These are phyloP conservation scores for Todus mexicanus DNA, from an alignment of 2,797 vertebrate species.

Conservation along the genomic window DNA sequence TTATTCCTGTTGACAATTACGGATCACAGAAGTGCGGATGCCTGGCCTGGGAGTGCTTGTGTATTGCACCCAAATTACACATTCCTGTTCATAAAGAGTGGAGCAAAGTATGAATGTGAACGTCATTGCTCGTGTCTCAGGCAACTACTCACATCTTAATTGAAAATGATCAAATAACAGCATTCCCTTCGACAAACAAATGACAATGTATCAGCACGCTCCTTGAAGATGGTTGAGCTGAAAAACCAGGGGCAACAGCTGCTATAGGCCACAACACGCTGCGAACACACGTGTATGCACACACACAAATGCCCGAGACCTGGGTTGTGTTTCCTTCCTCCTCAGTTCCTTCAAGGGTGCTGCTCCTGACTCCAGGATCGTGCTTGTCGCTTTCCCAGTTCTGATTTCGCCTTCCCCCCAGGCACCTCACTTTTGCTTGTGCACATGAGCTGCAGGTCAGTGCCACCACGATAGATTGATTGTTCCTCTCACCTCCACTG, in stretches of 20 bases:
- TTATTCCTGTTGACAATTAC: conserved; percentile 78
- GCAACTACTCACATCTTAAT: conserved; percentile 74
- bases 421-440: background rate
- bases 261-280: accelerated
- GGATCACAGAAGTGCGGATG: conserved; percentile 53
- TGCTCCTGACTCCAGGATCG: background rate
- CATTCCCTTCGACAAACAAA: conserved; percentile 45
- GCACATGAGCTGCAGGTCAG: background rate
- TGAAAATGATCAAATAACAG: conserved; percentile 75
- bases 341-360: background rate
- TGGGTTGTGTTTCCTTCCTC: background rate
- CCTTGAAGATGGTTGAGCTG: background rate
- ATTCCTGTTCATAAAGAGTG: conserved; percentile 73
- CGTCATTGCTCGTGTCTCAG: conserved; percentile 68
- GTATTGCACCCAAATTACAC: conserved; percentile 78
- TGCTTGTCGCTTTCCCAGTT: background rate
- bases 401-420: background rate
- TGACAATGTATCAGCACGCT: background rate
- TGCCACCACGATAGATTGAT: background rate
- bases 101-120: conserved; percentile 65
- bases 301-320: background rate
- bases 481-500: background rate
- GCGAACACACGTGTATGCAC: accelerated
- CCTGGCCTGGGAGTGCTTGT: conserved; percentile 69
- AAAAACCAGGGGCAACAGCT: background rate